A percentile compares a stretch with the other conserved stretches of the same genome.
Conservation (phyloP, 2,113 vertebrate species). For the Monopterus albus region DNA sequence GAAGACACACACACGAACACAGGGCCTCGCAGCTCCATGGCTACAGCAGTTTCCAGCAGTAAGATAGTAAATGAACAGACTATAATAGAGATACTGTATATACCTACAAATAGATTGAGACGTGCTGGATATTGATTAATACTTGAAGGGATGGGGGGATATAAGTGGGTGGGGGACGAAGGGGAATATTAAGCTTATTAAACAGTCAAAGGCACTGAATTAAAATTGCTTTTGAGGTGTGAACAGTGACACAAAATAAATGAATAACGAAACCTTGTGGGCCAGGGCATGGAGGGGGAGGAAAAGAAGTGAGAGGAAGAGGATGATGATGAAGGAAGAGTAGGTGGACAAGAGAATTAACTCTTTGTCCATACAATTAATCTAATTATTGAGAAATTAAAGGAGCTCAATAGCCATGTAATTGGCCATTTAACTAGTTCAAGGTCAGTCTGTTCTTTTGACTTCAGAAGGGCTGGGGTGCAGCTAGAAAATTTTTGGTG, state of each 20-base stretch:
- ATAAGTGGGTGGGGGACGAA: conserved; percentile 48
- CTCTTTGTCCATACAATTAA: conserved; percentile 76
- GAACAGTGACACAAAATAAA: conserved; percentile 65
- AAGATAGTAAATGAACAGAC: conserved; percentile 28
- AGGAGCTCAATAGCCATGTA: conserved; percentile 82
- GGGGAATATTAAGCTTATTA: conserved; percentile 58
- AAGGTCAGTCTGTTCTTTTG: conserved; percentile 76
- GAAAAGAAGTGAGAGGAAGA: conserved; percentile 34
- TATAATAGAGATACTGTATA: conserved; percentile 40
- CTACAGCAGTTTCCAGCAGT: conserved; percentile 16
- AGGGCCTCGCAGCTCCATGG: conserved; percentile 37
- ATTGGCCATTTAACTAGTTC: conserved; percentile 81
- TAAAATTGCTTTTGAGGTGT: conserved; percentile 49
- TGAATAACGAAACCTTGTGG: conserved; percentile 51
- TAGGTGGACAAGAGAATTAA: conserved; percentile 75
- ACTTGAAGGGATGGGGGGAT: conserved; percentile 36
- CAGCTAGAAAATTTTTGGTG: conserved; percentile 4
- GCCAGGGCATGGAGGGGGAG: conserved; percentile 42
- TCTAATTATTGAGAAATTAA: conserved; percentile 82
- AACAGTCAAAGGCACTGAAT: conserved; percentile 50
- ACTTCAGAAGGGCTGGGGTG: conserved; percentile 50
- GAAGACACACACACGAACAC: conserved; percentile 42
- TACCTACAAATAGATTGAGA: conserved; percentile 33
- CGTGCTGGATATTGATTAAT: conserved; percentile 53
- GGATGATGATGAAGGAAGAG: conserved; percentile 52